Evolutionary conservation across 2,888 invertebrate genomes (phyloP).

Genomic region (Apotomis capreana): DNA sequence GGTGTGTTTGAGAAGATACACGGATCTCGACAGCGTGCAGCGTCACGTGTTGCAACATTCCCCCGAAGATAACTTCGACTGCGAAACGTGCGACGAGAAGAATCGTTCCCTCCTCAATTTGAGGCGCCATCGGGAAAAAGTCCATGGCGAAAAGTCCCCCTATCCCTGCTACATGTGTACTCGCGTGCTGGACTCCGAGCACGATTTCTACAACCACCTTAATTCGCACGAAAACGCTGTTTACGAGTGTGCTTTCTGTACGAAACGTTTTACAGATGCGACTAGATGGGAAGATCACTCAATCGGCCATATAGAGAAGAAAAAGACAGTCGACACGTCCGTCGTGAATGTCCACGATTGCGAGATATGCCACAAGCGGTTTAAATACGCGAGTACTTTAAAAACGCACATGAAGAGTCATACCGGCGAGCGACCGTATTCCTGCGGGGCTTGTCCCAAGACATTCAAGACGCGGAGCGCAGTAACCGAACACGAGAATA

Average conservation of each 20-base stretch:
- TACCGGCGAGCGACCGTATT: slow-evolving; percentile 11
- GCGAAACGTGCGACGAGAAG: neutral
- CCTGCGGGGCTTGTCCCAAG: neutral
- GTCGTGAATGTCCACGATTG: neutral
- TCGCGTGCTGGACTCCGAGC: neutral
- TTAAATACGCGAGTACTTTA: slow-evolving; percentile 1
- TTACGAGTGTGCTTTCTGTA: slow-evolving; percentile 11
- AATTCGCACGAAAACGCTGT: slow-evolving; percentile 4
- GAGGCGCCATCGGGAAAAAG: neutral
- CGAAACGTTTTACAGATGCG: neutral
- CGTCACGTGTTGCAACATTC: neutral
- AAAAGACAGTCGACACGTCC: neutral
- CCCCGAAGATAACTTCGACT: neutral
- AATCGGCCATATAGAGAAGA: slow-evolving; percentile 1
- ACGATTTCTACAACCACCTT: neutral
- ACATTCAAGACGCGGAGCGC: slow-evolving; percentile 1
- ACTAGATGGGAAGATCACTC: slow-evolving; percentile 19
- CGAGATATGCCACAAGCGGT: slow-evolving; percentile 2
- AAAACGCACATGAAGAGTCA: slow-evolving; percentile 14
- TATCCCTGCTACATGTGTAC: slow-evolving; percentile 16
- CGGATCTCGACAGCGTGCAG: neutral
- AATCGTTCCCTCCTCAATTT: slow-evolving; percentile 1
- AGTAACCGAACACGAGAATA: neutral
- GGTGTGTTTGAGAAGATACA: neutral
- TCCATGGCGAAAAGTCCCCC: neutral